Evolutionary conservation across 2,888 invertebrate species (phyloP).

Genomic region (Cyclophora punctaria): DNA sequence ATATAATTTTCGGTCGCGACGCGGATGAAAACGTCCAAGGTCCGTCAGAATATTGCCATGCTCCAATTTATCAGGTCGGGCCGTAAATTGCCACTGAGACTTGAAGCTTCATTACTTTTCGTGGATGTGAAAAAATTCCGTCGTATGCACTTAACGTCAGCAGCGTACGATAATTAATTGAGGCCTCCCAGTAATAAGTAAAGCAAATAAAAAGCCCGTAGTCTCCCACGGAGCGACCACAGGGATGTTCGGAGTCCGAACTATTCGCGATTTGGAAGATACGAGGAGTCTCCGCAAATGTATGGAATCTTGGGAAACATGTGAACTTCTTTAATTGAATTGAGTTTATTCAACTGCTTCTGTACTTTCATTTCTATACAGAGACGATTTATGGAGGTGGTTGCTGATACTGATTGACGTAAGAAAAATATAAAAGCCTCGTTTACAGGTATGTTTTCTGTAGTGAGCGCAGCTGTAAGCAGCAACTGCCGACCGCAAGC

Average conservation of each 20-base stretch:
- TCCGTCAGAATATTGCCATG: constrained; percentile 33
- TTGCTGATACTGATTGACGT: no score
- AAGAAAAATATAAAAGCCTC: no score
- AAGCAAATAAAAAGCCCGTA: constrained; percentile 31
- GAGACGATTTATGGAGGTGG: no score
- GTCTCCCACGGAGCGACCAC: background rate
- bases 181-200: constrained; percentile 51
- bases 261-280: background rate
- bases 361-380: no score
- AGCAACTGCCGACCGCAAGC: no score
- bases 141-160: constrained; percentile 41
- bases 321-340: no score
- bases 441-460: no score
- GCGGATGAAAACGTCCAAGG: constrained; percentile 36
- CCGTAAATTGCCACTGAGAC: constrained; percentile 35
- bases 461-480: no score
- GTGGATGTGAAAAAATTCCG: constrained; percentile 44
- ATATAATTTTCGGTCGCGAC: constrained; percentile 35
- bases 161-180: constrained; percentile 45
- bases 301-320: no score
- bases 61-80: constrained; percentile 38
- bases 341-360: no score
- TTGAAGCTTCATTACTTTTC: constrained; percentile 36
- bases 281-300: no score
- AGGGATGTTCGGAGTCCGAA: background rate